These are phyloP conservation scores for Campoletis raptor DNA, from an alignment of 2,888 invertebrate species.

Conservation along the genomic window DNA sequence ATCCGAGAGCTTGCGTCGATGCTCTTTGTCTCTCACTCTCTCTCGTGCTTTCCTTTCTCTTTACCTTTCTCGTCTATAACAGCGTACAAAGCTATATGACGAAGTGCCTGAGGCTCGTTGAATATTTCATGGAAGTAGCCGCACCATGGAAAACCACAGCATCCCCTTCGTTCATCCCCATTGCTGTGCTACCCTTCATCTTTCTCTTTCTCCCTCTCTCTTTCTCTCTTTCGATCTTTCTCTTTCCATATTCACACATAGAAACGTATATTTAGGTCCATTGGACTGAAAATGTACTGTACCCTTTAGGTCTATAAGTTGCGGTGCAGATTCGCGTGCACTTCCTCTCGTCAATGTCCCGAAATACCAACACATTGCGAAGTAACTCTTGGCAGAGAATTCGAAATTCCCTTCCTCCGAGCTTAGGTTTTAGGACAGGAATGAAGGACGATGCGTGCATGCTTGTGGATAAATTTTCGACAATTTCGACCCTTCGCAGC, in stretches of 20 bases:
- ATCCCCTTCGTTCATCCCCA: constrained; percentile 57
- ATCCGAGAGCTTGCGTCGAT: constrained; percentile 52
- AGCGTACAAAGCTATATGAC: constrained; percentile 77
- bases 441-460: constrained; percentile 17
- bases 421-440: neutral
- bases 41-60: constrained; percentile 19
- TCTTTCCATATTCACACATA: neutral
- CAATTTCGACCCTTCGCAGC: constrained; percentile 49
- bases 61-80: constrained; percentile 38
- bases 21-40: constrained; percentile 54
- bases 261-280: neutral
- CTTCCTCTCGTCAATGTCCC: constrained; percentile 34
- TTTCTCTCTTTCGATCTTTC: neutral
- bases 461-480: constrained; percentile 55
- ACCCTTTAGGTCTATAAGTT: constrained; percentile 37
- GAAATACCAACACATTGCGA: neutral
- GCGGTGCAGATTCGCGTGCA: constrained; percentile 1
- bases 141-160: constrained; percentile 75
- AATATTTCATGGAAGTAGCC: constrained; percentile 82
- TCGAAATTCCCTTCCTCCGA: constrained; percentile 49
- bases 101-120: constrained; percentile 80
- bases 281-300: constrained; percentile 12
- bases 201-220: neutral
- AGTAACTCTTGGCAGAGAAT: constrained; percentile 60
- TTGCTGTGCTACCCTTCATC: neutral